Evolutionary conservation across 2,888 invertebrate genomes (phyloP), one percentile per base, ranked within the genome.

Genomic region (Dolomedes plantarius): DNA sequence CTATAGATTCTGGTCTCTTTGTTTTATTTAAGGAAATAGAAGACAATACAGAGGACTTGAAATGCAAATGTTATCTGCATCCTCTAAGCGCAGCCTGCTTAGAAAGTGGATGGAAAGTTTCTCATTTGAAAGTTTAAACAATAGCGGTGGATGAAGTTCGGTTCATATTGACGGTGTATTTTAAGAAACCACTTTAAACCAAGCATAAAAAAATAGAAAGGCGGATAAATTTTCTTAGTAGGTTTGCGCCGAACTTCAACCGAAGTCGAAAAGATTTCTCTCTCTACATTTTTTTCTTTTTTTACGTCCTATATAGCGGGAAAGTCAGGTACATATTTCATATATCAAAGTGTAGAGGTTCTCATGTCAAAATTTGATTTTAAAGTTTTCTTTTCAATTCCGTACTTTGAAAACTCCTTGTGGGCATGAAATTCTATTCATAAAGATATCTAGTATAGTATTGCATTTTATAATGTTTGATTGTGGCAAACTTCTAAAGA

Each of bases 41-140:
- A 19, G 19, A 56, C 56, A 23, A 56, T 46, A 46, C 11, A 5
- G 7, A 16, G 46, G 23, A 56, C 56, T 5, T 23, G 56, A 56
- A 23, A 56, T 56, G 56, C 56, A 56, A 56, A 56, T 56, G 56
- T 56, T 56, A 56, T 56, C 19, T 56, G 56, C 23, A 39, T 72
- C 74, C 39, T 36, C 39, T 62, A 29, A n/a, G n/a, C 32, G 46
- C 69, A 67, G 56, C 76, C 56, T 23, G 62, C 29, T 50, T 50
- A 16, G 32, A 36, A 32, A 75, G 64, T 62, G 75, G 82, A 76
- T 83, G 76, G 56, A 77, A 41, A 46, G 31, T 32, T 23, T 50
- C 50, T 28, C 65, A 85, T 85, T 85, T 85, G 83, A 85, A 85
- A 85, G 83, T 85, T 85, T 77, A 85, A 85, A 68, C 68, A 85